Evolutionary conservation across 2,113 vertebrate species (phyloP).

Genomic region (Melanerpes formicivorus): DNA sequence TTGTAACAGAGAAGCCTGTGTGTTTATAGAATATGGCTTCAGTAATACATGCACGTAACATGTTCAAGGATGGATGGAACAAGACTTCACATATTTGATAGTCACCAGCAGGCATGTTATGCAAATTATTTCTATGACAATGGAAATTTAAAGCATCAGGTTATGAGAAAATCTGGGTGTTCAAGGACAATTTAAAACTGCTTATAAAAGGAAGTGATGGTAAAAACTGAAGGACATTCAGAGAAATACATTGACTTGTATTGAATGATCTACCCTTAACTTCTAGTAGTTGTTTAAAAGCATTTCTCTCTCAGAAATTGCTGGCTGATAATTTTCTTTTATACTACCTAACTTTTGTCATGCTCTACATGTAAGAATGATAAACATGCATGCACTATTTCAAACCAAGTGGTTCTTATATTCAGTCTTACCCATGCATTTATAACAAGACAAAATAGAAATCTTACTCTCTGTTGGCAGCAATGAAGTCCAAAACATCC

Average conservation of each 20-base stretch:
- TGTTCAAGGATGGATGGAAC: background rate
- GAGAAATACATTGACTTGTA: background rate
- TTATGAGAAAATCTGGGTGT: background rate
- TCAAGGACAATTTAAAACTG: background rate
- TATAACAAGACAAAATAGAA: constrained; percentile 5
- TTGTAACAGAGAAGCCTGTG: background rate
- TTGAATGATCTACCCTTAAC: background rate
- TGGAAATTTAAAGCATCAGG: background rate
- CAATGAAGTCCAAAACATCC: constrained; percentile 26
- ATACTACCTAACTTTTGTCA: background rate
- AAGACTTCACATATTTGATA: background rate
- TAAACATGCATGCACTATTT: constrained; percentile 1
- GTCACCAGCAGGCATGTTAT: background rate
- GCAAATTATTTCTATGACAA: background rate
- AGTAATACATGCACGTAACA: background rate
- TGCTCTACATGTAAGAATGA: background rate
- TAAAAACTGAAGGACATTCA: background rate
- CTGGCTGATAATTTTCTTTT: background rate
- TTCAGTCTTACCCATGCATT: constrained; percentile 6
- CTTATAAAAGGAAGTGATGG: background rate
- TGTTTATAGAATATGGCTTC: background rate
- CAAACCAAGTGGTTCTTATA: background rate
- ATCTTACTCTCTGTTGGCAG: constrained; percentile 71
- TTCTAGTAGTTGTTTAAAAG: background rate
- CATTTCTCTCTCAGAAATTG: background rate